These are phyloP conservation scores for Leptinotarsa texana DNA, from an alignment of 1,140 invertebrate species.

Conservation along the genomic window DNA sequence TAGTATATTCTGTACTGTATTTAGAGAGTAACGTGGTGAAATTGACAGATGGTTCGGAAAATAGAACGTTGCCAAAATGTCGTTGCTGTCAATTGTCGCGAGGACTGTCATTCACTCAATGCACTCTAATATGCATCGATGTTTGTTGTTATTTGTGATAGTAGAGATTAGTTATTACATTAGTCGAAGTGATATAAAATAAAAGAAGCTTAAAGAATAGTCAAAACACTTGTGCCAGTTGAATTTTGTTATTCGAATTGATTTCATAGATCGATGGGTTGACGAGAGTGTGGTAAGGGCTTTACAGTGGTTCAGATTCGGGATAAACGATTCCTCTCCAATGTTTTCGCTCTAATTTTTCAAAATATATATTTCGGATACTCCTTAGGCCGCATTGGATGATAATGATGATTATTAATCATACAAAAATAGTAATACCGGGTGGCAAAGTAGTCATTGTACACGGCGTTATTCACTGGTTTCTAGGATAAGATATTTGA, in stretches of 20 bases:
- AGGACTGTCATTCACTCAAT: neutral
- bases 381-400: too few relatives aligned
- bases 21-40: neutral
- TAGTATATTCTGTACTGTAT: constrained; percentile 31
- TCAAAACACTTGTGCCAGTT: neutral
- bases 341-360: too few relatives aligned
- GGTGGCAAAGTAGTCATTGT: too few relatives aligned
- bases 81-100: neutral
- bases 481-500: too few relatives aligned
- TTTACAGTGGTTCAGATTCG: too few relatives aligned
- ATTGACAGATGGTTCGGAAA: neutral
- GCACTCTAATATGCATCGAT: constrained; percentile 31
- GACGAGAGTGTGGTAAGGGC: too few relatives aligned
- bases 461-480: too few relatives aligned
- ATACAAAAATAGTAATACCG: too few relatives aligned
- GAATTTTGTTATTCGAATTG: neutral
- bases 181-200: constrained; percentile 34
- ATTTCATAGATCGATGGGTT: neutral
- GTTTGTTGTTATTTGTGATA: constrained; percentile 52
- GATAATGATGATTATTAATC: too few relatives aligned
- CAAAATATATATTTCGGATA: too few relatives aligned
- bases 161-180: constrained; percentile 45
- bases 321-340: too few relatives aligned
- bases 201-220: constrained; percentile 12
- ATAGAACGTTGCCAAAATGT: neutral